phyloP scores from a whole-genome alignment of 2,797 vertebrate species.

The Dromococcyx pavoninus region DNA sequence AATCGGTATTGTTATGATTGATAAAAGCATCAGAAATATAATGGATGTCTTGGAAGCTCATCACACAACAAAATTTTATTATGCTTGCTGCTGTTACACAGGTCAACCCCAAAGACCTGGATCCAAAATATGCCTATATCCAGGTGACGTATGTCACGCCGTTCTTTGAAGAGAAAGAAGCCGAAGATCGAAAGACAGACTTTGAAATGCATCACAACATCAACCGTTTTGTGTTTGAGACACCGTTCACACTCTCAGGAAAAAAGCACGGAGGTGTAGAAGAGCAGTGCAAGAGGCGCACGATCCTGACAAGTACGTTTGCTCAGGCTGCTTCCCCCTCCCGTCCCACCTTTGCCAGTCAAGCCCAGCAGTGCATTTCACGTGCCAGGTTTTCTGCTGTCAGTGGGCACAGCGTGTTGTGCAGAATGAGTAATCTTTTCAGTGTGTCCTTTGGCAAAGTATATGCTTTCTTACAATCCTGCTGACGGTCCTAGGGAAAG shows the following conservation, averaged over 20 bases:
- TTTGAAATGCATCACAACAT: slow-evolving; percentile 98
- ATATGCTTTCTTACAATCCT: background rate
- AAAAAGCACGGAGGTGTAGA: slow-evolving; percentile 96
- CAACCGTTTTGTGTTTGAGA: slow-evolving; percentile 95
- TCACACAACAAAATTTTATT: background rate
- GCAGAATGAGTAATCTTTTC: background rate
- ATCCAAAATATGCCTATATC: slow-evolving; percentile 93
- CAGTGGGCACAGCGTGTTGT: background rate
- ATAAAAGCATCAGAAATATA: background rate
- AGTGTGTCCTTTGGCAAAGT: background rate
- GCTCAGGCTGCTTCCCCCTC: background rate
- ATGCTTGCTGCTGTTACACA: slow-evolving; percentile 36
- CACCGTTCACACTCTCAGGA: slow-evolving; percentile 93
- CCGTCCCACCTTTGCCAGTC: fast-evolving
- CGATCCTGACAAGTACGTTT: slow-evolving; percentile 89
- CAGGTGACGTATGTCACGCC: slow-evolving; percentile 97
- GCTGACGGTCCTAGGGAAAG: background rate
- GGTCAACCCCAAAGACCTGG: slow-evolving; percentile 98
- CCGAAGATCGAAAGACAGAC: slow-evolving; percentile 91
- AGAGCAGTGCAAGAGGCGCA: slow-evolving; percentile 96
- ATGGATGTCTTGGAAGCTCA: background rate
- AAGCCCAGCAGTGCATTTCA: fast-evolving
- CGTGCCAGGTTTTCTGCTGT: background rate
- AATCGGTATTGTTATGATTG: fast-evolving
- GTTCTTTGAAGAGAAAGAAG: slow-evolving; percentile 95